Conservation (phyloP, 2,113 vertebrate species). For the Malurus melanocephalus region DNA sequence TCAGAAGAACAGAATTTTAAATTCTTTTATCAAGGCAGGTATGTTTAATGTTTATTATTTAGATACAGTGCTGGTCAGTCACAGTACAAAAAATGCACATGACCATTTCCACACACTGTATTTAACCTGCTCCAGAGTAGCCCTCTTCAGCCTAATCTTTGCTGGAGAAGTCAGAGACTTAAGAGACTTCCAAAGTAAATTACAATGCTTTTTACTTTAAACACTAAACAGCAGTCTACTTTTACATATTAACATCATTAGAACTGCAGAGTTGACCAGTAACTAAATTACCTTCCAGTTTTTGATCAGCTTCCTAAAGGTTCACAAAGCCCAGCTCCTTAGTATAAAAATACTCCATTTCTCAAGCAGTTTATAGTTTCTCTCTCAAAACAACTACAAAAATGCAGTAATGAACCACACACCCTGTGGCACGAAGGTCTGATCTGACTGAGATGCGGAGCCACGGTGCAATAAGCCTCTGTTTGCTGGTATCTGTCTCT, state of each 20-base stretch:
- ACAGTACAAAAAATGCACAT: background rate
- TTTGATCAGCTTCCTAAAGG: background rate
- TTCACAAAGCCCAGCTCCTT: background rate
- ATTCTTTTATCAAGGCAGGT: background rate
- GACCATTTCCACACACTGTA: background rate
- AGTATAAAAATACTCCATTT: background rate
- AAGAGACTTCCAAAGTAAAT: background rate
- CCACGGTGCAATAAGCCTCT: slow-evolving; percentile 84
- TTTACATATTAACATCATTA: background rate
- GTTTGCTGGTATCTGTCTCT: slow-evolving; percentile 82
- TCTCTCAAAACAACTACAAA: background rate
- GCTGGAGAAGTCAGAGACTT: background rate
- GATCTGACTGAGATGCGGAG: slow-evolving; percentile 82
- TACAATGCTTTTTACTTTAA: accelerated
- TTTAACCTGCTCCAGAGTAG: background rate
- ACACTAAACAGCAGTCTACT: background rate
- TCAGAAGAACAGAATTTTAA: background rate
- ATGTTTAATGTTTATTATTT: background rate
- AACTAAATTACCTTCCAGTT: background rate
- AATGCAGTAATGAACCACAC: background rate
- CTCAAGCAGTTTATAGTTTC: background rate
- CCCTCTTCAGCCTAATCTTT: background rate
- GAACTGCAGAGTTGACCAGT: background rate
- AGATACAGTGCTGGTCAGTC: background rate
- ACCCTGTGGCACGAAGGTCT: slow-evolving; percentile 86